Percentiles rank a stretch among this genome's conserved stretches.
phyloP scores from a whole-genome alignment of 2,797 vertebrate species.

The Melanotaenia maccullochi region DNA sequence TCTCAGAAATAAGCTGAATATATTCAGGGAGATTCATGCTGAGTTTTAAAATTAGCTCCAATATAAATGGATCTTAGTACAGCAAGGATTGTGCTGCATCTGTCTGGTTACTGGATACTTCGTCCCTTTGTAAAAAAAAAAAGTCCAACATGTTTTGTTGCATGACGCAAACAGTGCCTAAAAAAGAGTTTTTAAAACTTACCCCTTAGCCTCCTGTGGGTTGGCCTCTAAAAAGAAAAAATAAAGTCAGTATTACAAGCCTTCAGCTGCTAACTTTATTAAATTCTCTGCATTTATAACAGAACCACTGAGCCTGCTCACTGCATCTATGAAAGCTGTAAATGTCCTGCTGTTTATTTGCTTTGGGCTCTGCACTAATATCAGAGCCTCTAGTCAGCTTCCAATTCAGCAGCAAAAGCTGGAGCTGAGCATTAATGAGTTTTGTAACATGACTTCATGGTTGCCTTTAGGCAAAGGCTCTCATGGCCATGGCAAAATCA shows the following conservation, averaged over 20 bases:
- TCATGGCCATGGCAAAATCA: constrained; percentile 43
- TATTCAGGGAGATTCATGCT: constrained; percentile 38
- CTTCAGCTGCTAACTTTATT: constrained; percentile 43
- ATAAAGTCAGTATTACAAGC: constrained; percentile 27
- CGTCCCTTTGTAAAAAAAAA: background rate
- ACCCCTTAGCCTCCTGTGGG: constrained; percentile 81
- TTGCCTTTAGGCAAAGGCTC: constrained; percentile 57
- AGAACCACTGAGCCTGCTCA: constrained; percentile 26
- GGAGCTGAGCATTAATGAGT: constrained; percentile 71
- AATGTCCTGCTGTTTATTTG: constrained; percentile 56
- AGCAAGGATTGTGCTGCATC: constrained; percentile 2
- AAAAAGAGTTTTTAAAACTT: constrained; percentile 55
- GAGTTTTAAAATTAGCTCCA: constrained; percentile 33
- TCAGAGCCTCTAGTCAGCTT: constrained; percentile 52
- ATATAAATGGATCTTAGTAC: constrained; percentile 24
- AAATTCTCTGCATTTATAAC: constrained; percentile 39
- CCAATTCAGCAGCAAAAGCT: constrained; percentile 49
- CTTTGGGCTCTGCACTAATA: constrained; percentile 52
- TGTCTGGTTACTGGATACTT: constrained; percentile 25
- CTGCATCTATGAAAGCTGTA: constrained; percentile 42
- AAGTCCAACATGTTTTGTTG: constrained; percentile 5
- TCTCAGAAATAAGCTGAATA: constrained; percentile 29
- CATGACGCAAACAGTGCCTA: constrained; percentile 1
- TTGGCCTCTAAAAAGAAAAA: constrained; percentile 71
- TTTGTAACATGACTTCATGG: constrained; percentile 56